phyloP scores from a whole-genome alignment of 2,113 vertebrate species.

The Gorsachius goisagi region DNA sequence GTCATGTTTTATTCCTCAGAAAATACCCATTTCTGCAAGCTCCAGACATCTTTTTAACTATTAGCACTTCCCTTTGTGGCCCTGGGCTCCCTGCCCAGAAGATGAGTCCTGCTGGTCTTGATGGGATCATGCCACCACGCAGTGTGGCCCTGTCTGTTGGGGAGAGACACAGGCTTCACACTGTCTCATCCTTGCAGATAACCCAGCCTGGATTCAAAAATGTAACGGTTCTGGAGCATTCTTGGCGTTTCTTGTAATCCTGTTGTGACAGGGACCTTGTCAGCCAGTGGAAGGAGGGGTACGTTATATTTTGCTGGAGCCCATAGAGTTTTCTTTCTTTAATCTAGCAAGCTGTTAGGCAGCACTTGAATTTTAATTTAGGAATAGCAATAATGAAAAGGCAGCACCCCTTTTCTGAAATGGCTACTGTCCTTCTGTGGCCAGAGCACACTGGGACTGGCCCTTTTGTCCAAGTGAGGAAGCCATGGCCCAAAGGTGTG shows the following conservation, averaged over 20 bases:
- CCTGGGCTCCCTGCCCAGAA: background rate
- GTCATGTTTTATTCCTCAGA: conserved; percentile 62
- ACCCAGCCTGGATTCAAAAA: background rate
- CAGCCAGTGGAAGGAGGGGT: background rate
- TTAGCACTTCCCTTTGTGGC: background rate
- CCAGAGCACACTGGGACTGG: background rate
- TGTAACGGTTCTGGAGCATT: background rate
- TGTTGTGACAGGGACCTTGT: background rate
- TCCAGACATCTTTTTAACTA: conserved; percentile 6
- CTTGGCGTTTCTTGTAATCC: background rate
- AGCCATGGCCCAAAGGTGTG: background rate
- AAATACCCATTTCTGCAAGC: conserved; percentile 52
- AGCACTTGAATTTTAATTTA: background rate
- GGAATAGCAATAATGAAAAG: background rate
- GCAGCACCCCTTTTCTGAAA: background rate
- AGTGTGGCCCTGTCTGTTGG: background rate
- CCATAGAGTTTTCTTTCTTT: background rate
- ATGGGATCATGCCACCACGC: background rate
- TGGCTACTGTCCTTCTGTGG: background rate
- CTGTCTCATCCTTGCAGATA: background rate
- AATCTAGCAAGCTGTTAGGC: background rate
- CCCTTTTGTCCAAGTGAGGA: background rate
- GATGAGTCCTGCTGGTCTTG: background rate
- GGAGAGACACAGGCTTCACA: background rate
- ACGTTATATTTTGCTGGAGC: background rate